Conservation (phyloP, 2,113 vertebrate genomes). For the Pseudopipra pipra region DNA sequence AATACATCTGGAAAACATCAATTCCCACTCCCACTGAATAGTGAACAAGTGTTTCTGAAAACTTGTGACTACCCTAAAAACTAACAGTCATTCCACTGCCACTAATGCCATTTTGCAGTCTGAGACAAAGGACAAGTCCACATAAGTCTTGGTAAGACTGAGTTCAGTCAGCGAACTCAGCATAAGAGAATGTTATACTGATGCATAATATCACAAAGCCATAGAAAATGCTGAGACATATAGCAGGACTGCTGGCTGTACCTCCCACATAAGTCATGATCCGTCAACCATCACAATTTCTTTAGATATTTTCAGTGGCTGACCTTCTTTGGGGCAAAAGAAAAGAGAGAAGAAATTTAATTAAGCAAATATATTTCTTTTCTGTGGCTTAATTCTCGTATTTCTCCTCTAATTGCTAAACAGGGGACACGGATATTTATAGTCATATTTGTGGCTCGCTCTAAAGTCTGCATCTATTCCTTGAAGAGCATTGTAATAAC, state of each 20-base stretch:
- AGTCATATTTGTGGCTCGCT: background rate
- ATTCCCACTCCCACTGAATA: background rate
- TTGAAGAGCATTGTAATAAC: background rate
- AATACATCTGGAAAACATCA: background rate
- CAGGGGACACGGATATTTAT: rapidly evolving
- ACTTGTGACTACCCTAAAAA: rapidly evolving
- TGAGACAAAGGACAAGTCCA: background rate
- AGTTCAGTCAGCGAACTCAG: background rate
- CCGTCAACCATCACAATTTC: background rate
- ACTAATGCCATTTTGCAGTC: background rate
- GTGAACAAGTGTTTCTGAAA: background rate
- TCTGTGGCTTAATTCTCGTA: background rate
- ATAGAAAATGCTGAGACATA: background rate
- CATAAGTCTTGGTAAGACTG: background rate
- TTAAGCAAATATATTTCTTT: background rate
- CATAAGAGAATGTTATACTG: background rate
- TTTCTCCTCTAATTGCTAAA: background rate
- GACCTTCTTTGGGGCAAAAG: background rate
- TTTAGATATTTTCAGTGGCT: background rate
- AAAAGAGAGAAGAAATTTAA: background rate
- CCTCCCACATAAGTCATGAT: background rate
- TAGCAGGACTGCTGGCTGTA: background rate
- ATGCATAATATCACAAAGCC: background rate
- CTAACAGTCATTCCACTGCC: background rate
- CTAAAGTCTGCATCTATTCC: background rate